phyloP scores from a whole-genome alignment of 2,797 vertebrate genomes.

The Brachyalestes nurse region DNA sequence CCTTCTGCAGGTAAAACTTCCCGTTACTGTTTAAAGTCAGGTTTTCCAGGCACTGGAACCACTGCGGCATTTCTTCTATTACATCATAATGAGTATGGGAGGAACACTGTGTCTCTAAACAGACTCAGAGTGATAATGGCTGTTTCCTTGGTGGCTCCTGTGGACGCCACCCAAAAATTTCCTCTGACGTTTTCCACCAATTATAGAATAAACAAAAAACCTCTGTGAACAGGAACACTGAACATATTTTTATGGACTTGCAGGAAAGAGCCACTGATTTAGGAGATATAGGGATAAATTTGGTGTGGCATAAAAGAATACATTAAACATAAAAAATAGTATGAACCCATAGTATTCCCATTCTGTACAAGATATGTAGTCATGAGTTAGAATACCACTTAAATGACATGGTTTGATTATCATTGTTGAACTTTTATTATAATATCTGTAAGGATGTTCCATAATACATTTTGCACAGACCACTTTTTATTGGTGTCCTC shows the following conservation, averaged over 20 bases:
- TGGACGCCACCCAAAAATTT: not conserved
- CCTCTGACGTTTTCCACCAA: not conserved
- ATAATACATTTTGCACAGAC: too few relatives aligned
- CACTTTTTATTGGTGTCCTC: too few relatives aligned
- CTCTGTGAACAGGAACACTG: not conserved
- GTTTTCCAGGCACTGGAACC: not conserved
- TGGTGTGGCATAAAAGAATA: too few relatives aligned
- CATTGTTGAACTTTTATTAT: too few relatives aligned
- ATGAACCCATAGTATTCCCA: too few relatives aligned
- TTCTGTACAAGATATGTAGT: too few relatives aligned
- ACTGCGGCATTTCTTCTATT: not conserved
- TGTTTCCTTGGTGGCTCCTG: not conserved
- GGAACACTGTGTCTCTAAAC: not conserved
- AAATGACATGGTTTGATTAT: too few relatives aligned
- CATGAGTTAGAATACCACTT: too few relatives aligned
- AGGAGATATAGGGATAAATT: too few relatives aligned
- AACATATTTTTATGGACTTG: not conserved
- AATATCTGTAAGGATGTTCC: too few relatives aligned
- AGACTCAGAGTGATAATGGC: slow-evolving; percentile 2
- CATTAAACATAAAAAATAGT: too few relatives aligned
- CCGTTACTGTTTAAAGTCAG: not conserved
- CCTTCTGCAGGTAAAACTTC: not conserved
- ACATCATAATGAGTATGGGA: not conserved
- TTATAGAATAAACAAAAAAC: not conserved
- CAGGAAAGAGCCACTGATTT: too few relatives aligned